phyloP scores from a whole-genome alignment of 64 coral and sea anemone species.

The Montipora sp. region DNA sequence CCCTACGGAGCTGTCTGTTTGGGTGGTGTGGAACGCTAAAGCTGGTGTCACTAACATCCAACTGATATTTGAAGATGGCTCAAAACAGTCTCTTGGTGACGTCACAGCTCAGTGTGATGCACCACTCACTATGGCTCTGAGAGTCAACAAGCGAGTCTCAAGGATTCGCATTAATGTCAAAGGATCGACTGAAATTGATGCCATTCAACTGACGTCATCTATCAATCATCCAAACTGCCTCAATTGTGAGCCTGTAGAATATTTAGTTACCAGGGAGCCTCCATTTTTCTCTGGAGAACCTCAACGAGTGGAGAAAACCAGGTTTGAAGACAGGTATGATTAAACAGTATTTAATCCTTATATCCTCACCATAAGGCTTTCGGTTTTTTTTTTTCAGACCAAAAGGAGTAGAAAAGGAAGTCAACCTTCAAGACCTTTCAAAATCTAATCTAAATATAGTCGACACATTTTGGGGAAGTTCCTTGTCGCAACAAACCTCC shows the following conservation, averaged over 20 bases:
- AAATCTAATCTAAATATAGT: too few species aligned
- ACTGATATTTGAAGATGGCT: conserved; percentile 71
- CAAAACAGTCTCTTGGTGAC: conserved; percentile 68
- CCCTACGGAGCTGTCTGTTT: conserved; percentile 73
- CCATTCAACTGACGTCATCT: conserved; percentile 89
- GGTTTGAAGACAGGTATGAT: conserved; percentile 85
- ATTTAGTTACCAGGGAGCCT: conserved; percentile 75
- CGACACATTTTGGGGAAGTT: too few species aligned
- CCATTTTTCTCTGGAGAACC: conserved; percentile 53
- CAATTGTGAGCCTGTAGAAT: conserved; percentile 77
- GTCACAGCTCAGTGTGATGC: conserved; percentile 92
- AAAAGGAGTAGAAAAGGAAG: too few species aligned
- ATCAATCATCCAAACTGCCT: conserved; percentile 93
- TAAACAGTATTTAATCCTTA: not conserved
- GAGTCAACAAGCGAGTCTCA: conserved; percentile 77
- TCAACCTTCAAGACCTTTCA: too few species aligned
- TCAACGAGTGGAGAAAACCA: conserved; percentile 48
- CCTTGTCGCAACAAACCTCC: too few species aligned
- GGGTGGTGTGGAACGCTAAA: conserved; percentile 71
- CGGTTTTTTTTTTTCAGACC: too few species aligned
- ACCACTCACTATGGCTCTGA: conserved; percentile 81
- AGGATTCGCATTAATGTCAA: conserved; percentile 76
- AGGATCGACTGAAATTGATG: conserved; percentile 76
- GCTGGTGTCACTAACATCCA: conserved; percentile 82
- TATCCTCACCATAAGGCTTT: not conserved